Evolutionary conservation across 2,113 vertebrate species (phyloP), one percentile per base, ranked within the genome.

Genomic region (Cygnus atratus): DNA sequence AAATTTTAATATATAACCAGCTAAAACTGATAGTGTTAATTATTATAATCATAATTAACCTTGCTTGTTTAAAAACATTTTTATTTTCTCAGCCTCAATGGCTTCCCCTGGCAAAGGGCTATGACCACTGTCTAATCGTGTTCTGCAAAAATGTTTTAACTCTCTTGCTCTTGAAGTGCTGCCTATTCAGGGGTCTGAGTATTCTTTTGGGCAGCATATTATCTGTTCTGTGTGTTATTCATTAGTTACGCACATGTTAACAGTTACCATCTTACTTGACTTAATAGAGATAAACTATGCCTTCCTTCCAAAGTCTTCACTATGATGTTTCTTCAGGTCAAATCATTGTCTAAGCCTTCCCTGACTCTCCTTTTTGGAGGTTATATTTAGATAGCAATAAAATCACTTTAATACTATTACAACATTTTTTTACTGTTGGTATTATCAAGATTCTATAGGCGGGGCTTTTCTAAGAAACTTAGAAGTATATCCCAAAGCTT

Each of bases 291-390:
- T 74, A 18, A 86, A 41, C 10, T 33, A 3, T 35, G 28, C 12
- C 25, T 90, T 85, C 52, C 16, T 79, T 33, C 33, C 61, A 15
- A 78, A 67, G 33, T 44, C 55, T 84, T 77, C 26, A 21, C 70
- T 44, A 54, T 7, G 14, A 8, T 55, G 2, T 10, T 82, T 90
- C 44, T 52, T 78, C 29, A 59, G 57, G 41, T 10, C 25, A 55
- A 43, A 43, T 75, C 2, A 25, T 71, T 77, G 19, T 57, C 37
- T 39, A 22, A 33, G 4, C 25, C 19, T 77, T 41, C 57, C 3
- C 57, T 7, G 13, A 72, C 52, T 43, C 17, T 44, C 2, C 7
- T 29, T 77, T 77, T 55, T 9, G 22, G 28, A 26, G 0, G 0
- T 41, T 80, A 17, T 52, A 37, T 81, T 88, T 78, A 74, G 71